Percentiles rank a stretch among this genome's conserved stretches.
These are phyloP conservation scores for Drosophila quasianomalipes DNA, from an alignment of 2,888 invertebrate species.

Conservation along the genomic window DNA sequence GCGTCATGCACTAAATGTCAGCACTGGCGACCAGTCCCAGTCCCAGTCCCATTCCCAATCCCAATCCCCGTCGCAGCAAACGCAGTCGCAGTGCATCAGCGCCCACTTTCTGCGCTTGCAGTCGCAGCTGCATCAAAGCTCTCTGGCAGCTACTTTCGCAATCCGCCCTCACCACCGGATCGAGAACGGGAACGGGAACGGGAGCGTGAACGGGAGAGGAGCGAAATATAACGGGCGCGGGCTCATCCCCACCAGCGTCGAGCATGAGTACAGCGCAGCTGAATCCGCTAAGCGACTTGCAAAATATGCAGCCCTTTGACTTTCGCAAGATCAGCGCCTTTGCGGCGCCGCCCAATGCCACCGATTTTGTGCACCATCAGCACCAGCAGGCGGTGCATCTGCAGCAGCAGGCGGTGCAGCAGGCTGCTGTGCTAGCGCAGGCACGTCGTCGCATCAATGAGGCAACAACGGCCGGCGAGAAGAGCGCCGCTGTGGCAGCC, in stretches of 20 bases:
- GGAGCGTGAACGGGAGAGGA: constrained; percentile 19
- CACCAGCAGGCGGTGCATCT: constrained; percentile 70
- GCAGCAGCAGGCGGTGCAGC: constrained; percentile 78
- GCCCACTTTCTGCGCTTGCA: constrained; percentile 85
- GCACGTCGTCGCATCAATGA: constrained; percentile 87
- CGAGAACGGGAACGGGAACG: constrained; percentile 21
- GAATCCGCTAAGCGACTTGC: constrained; percentile 94
- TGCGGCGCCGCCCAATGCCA: constrained; percentile 73
- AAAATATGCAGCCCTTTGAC: constrained; percentile 98
- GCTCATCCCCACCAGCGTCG: constrained; percentile 34
- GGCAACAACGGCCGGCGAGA: constrained; percentile 83
- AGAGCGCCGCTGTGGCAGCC: constrained; percentile 78
- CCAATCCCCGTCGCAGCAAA: constrained; percentile 29
- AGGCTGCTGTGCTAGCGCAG: constrained; percentile 84
- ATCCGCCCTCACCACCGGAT: constrained; percentile 76
- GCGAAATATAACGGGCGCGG: constrained; percentile 28
- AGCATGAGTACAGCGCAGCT: constrained; percentile 72
- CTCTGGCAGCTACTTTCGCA: constrained; percentile 84
- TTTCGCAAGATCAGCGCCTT: constrained; percentile 90
- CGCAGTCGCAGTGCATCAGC: constrained; percentile 85
- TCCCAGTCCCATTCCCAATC: constrained; percentile 82
- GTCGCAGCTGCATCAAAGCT: constrained; percentile 85
- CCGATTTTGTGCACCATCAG: constrained; percentile 80
- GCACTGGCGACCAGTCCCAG: constrained; percentile 46
- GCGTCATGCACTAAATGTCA: constrained; percentile 31